These are phyloP conservation scores for Eurypyga helias DNA, from an alignment of 2,113 vertebrate species.

Conservation along the genomic window DNA sequence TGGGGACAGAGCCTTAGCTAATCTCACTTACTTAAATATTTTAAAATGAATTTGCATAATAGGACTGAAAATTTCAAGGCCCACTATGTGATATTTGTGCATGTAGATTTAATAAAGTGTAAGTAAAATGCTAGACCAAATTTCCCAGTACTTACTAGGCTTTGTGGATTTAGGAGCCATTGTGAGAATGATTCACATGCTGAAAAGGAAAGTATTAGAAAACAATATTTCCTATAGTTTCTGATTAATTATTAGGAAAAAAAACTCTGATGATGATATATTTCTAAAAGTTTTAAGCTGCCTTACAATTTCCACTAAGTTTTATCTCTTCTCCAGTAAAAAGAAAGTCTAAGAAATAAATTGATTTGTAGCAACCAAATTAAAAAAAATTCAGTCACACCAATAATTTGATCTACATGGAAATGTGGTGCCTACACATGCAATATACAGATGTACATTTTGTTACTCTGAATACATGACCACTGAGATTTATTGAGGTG, in stretches of 20 bases:
- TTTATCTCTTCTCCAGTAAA: neutral
- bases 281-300: neutral
- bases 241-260: neutral
- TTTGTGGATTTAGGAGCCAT: neutral
- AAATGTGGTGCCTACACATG: conserved; percentile 19
- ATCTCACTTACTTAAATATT: neutral
- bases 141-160: neutral
- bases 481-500: conserved; percentile 55
- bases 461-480: conserved; percentile 53
- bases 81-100: neutral
- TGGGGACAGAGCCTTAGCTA: neutral
- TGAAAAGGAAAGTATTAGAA: neutral
- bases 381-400: neutral
- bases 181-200: neutral
- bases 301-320: neutral
- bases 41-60: neutral
- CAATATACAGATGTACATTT: conserved; percentile 48
- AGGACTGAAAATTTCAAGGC: neutral
- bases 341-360: neutral
- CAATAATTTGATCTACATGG: neutral
- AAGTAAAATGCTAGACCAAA: neutral
- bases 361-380: neutral
- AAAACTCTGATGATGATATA: accelerated
- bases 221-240: neutral
- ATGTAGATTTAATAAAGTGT: neutral